phyloP scores from a whole-genome alignment of 2,797 vertebrate genomes.

The Galaxias olidus region DNA sequence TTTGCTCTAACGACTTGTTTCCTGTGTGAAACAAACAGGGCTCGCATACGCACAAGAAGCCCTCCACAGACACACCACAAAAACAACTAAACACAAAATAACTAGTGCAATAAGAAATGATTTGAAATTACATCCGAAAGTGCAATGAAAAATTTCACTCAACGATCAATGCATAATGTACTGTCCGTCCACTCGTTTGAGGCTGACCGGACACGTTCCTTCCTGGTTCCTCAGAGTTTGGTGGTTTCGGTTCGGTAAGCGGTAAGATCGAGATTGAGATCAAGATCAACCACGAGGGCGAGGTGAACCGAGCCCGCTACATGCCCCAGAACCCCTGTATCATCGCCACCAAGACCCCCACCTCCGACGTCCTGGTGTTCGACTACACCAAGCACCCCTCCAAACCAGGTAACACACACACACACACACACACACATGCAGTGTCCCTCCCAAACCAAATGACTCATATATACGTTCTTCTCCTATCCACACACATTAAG shows the following conservation, averaged over 20 bases:
- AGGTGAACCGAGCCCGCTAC: slow-evolving; percentile 91
- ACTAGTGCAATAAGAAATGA: no score
- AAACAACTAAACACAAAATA: no score
- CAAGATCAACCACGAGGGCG: slow-evolving; percentile 95
- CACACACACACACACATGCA: background rate
- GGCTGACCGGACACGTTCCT: slow-evolving; percentile 5
- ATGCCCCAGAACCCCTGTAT: slow-evolving; percentile 93
- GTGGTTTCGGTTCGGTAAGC: slow-evolving; percentile 91
- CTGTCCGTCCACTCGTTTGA: no score
- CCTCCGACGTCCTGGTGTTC: slow-evolving; percentile 91
- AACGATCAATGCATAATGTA: no score
- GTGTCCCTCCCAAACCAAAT: background rate
- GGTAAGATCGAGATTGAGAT: slow-evolving; percentile 93
- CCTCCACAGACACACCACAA: no score
- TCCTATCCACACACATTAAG: background rate
- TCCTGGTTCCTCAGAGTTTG: slow-evolving; percentile 79
- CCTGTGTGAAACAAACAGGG: slow-evolving; percentile 21
- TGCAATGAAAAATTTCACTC: background rate
- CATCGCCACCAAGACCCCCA: slow-evolving; percentile 93
- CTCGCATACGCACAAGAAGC: no score
- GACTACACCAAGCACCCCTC: slow-evolving; percentile 90
- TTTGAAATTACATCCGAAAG: background rate
- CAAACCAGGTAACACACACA: slow-evolving; percentile 80
- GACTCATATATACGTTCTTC: background rate
- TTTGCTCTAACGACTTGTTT: slow-evolving; percentile 13